Evolutionary conservation across 2,797 vertebrate genomes (phyloP), one percentile per base, ranked within the genome.

Genomic region (Rallus crepitans): DNA sequence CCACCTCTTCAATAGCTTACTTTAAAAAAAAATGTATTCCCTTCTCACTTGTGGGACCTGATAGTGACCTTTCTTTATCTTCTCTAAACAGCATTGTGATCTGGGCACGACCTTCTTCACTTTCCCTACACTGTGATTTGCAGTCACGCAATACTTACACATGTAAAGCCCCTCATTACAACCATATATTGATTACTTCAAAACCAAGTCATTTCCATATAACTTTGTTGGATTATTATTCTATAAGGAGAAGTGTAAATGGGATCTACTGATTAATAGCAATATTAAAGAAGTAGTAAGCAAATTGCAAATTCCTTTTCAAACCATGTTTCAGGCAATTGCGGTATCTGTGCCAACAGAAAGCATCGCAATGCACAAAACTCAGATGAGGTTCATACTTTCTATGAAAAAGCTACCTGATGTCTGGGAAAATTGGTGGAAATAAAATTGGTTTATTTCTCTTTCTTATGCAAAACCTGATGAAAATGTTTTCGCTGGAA

Each of bases 31-130:
- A 11, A 50, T 57, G 4, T 21, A 27, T 35, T 24, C 8, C 27
- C 1, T 3, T 82, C n/a, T 39, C 19, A 30, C 23, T 60, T 2
- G 0, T n/a, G 18, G 30, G 37, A 55, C 3, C 11, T 18, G 35
- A 33, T 2, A 1, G 1, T 21, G 30, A 9, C 12, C 35, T 50
- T 45, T 50, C 25, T 33, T 77, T 68, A 30, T 27, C 47, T 12
- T 33, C 30, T 60, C 33, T 45, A 20, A 57, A 28, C 4, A 64
- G 21, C 21, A 66, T 31, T 52, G 13, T 33, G 66, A 57, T 55
- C 25, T 70, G 63, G 18, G 4, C 47, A 31, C 15, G 8, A 3
- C 40, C 17, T 12, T 48, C 8, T 9, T 10, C 10, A 10, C 11
- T 65, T 63, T 66, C 27, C 30, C 19, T 21, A 0, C 8, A 23